These are phyloP conservation scores for Loris lydekkerianus DNA, from an alignment of 2,797 vertebrate genomes.

Conservation along the genomic window DNA sequence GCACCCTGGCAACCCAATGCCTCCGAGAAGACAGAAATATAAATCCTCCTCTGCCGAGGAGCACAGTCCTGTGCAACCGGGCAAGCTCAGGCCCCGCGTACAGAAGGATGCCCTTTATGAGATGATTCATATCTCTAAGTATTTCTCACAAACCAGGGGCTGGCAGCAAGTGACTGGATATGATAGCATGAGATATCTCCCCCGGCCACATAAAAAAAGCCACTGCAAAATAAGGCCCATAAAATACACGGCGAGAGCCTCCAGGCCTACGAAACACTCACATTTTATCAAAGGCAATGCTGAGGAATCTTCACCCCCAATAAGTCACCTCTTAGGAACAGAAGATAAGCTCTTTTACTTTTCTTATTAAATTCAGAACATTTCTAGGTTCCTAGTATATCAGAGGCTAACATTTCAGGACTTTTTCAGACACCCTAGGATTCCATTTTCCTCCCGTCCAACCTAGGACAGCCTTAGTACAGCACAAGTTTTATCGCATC, in stretches of 20 bases:
- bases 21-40: neutral
- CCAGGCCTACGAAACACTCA: neutral
- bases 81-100: neutral
- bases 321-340: neutral
- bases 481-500: neutral
- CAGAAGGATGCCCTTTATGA: neutral
- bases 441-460: constrained; percentile 27
- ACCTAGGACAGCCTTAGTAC: neutral
- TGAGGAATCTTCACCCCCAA: neutral
- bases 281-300: constrained; percentile 58
- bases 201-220: constrained; percentile 48
- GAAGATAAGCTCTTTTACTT: constrained; percentile 10
- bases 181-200: constrained; percentile 37
- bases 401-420: constrained; percentile 33
- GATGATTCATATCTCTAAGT: neutral
- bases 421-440: neutral
- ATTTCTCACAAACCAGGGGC: constrained; percentile 31
- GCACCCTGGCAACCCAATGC: neutral
- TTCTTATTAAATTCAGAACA: constrained; percentile 43
- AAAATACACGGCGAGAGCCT: constrained; percentile 29
- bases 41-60: too few species aligned
- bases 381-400: neutral
- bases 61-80: neutral
- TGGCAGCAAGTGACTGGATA: neutral
- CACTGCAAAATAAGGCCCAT: constrained; percentile 42